phyloP scores from a whole-genome alignment of 2,888 invertebrate species.

The Esperia sulphurella region DNA sequence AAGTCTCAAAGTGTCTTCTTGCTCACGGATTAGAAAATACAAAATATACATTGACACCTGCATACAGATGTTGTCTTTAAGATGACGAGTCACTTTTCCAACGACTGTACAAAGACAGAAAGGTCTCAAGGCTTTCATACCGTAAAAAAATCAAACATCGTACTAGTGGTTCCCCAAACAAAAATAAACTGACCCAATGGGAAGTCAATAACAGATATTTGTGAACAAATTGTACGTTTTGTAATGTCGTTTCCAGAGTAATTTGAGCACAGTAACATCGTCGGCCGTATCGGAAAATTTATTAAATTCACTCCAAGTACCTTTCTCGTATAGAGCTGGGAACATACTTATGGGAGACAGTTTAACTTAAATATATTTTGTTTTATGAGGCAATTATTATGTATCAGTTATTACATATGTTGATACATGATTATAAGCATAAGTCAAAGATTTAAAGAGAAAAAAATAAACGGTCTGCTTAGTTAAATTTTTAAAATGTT shows the following conservation, averaged over 20 bases:
- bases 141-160: neutral
- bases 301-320: slow-evolving; percentile 34
- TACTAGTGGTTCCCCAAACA: neutral
- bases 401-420: no score
- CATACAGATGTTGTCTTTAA: no score
- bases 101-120: no score
- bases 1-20: no score
- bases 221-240: slow-evolving; percentile 10
- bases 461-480: no score
- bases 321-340: neutral
- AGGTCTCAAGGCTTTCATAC: no score
- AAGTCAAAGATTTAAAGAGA: no score
- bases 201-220: slow-evolving; percentile 3
- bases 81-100: no score
- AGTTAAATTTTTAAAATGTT: neutral
- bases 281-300: slow-evolving; percentile 33
- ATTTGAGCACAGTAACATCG: slow-evolving; percentile 15
- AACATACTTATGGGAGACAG: neutral
- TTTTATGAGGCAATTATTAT: no score
- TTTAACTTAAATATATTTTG: neutral
- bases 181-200: neutral
- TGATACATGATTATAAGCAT: no score
- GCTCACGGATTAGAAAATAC: no score
- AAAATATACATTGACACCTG: no score
- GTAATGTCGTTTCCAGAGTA: slow-evolving; percentile 24